Evolutionary conservation across 1,140 invertebrate genomes (phyloP), one percentile per base, ranked within the genome.

Genomic region (Micrasema minimum): DNA sequence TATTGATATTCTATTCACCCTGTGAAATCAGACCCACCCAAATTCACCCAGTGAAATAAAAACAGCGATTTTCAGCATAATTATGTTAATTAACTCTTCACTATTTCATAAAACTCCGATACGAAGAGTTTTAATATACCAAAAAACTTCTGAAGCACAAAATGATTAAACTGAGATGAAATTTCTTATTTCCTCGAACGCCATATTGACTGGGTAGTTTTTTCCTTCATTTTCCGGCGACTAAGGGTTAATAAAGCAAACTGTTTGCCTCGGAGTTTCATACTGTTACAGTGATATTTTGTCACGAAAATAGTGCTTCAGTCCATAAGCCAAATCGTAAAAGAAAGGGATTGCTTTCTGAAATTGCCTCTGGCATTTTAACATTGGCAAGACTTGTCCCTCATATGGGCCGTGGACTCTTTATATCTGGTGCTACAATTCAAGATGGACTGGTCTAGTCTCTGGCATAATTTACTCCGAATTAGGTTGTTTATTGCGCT

Each of bases 241-340:
- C 66, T 26, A 37, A 57, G 66, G 51, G 66, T 68, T 68, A 68
- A 68, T 68, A 68, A 68, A 68, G 66, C 48, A 68, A 68, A 43
- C 35, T 22, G 66, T 51, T 51, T 35, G 20, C 66, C 35, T 12
- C 6, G 26, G 16, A 55, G 51, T 55, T 31, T 35, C 31, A 55
- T 55, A 55, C 51, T 23, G 31, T 70, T 70, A 41, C 51, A 18
- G 62, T 43, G 22, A 72, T 67, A 72, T 72, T 67, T 72, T 72
- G 71, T 68, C 64, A 46, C 64, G 62, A 41, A 72, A 66, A 72
- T 66, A 61, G 62, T 66, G 50, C 55, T 67, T 57, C 45, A 67
- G 64, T 67, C 62, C 41, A 68, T 72, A 67, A 72, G 71, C 71
- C 65, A 38, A 62, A 72, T 72, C 71, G 71, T 72, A 72, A 72